These are phyloP conservation scores for Neomorphus geoffroyi DNA, from an alignment of 2,797 vertebrate species.

Conservation along the genomic window DNA sequence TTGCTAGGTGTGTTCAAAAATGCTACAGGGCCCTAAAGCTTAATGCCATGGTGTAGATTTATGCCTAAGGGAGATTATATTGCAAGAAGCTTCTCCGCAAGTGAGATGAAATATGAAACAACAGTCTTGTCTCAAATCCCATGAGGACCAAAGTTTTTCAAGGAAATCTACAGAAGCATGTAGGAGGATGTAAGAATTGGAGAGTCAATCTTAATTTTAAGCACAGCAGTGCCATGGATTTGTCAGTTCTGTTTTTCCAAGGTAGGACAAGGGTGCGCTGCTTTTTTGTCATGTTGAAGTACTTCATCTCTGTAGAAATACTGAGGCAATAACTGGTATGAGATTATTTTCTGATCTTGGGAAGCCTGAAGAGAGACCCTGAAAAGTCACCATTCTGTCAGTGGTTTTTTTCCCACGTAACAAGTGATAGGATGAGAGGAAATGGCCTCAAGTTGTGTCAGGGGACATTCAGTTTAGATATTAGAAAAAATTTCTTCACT, in stretches of 20 bases:
- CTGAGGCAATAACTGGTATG: not conserved
- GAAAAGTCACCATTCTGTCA: not conserved
- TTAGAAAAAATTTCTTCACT: too few relatives aligned
- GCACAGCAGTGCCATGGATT: rapidly evolving
- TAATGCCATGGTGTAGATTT: not conserved
- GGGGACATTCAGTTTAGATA: too few relatives aligned
- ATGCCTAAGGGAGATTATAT: not conserved
- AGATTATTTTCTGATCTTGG: not conserved
- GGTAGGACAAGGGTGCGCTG: not conserved
- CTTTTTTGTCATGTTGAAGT: not conserved
- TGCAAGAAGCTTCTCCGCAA: not conserved
- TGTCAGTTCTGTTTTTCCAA: not conserved
- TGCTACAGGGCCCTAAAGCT: not conserved
- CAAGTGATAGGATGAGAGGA: too few relatives aligned
- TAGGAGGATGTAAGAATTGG: not conserved
- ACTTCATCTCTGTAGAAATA: not conserved
- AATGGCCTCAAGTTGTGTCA: too few relatives aligned
- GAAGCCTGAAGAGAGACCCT: not conserved
- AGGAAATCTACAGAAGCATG: not conserved
- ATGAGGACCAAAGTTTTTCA: not conserved
- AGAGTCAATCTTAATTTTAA: not conserved
- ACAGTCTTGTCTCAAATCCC: not conserved
- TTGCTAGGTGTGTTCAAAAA: not conserved
- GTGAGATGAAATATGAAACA: not conserved
- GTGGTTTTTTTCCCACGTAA: not conserved